phyloP scores from a whole-genome alignment of 1,140 invertebrate species.

The Drosophila bocki region DNA sequence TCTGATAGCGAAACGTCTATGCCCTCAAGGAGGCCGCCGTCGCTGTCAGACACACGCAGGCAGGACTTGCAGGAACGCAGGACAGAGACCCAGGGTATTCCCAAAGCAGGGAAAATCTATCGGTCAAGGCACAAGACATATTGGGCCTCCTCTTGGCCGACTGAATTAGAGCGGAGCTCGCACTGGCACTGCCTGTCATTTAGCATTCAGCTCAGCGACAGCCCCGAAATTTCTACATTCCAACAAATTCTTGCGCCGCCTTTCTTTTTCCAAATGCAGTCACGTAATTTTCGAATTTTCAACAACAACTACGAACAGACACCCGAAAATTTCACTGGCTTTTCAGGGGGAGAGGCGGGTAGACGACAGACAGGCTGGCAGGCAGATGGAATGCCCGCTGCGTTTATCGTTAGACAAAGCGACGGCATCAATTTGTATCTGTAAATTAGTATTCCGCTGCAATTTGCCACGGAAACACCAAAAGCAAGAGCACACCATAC shows the following conservation, averaged over 20 bases:
- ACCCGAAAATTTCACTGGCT: conserved; percentile 62
- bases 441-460: conserved; percentile 81
- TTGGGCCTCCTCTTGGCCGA: conserved; percentile 17
- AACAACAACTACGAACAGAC: conserved; percentile 45
- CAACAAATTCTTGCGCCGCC: conserved; percentile 65
- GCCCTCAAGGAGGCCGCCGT: background rate
- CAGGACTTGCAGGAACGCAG: conserved; percentile 6
- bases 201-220: conserved; percentile 76
- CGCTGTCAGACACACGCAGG: conserved; percentile 9
- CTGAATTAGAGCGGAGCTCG: conserved; percentile 11
- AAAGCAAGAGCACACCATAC: conserved; percentile 12
- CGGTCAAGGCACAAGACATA: conserved; percentile 35
- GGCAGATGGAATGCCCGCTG: conserved; percentile 53
- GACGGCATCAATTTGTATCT: conserved; percentile 79
- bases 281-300: conserved; percentile 82
- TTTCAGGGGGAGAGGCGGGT: background rate
- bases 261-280: conserved; percentile 76
- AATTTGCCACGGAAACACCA: conserved; percentile 74
- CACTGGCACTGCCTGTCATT: conserved; percentile 49
- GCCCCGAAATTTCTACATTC: conserved; percentile 74
- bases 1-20: conserved; percentile 5
- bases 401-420: conserved; percentile 57
- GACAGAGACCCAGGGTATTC: background rate
- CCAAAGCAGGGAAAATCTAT: conserved; percentile 16
- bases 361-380: background rate